These are phyloP conservation scores for Nymphalis io DNA, from an alignment of 1,140 invertebrate genomes.

Conservation along the genomic window DNA sequence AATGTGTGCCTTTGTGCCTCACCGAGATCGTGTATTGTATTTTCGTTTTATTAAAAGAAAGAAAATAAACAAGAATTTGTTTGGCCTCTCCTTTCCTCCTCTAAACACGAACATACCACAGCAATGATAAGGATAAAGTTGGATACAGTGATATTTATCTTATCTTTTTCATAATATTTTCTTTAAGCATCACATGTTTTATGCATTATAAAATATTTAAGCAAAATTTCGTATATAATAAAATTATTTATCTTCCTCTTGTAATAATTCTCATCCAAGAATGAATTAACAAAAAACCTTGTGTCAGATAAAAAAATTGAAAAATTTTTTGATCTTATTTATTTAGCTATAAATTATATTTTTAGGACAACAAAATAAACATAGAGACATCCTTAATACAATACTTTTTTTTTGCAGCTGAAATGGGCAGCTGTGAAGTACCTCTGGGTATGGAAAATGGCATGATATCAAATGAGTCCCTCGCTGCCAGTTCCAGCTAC, in stretches of 20 bases:
- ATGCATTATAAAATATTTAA: too few species aligned
- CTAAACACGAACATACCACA: neutral
- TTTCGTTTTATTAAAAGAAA: conserved; percentile 69
- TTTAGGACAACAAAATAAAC: too few species aligned
- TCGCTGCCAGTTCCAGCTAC: conserved; percentile 71
- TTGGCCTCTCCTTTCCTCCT: neutral
- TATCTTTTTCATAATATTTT: too few species aligned
- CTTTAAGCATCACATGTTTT: too few species aligned
- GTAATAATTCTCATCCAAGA: too few species aligned
- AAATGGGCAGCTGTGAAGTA: conserved; percentile 64
- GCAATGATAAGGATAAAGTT: neutral
- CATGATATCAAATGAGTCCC: conserved; percentile 69
- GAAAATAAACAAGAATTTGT: conserved; percentile 61
- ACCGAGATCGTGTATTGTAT: conserved; percentile 58
- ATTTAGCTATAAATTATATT: too few species aligned
- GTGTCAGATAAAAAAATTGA: too few species aligned
- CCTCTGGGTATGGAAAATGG: conserved; percentile 72
- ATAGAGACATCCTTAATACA: too few species aligned
- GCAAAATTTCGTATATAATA: too few species aligned
- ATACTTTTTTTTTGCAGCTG: conserved; percentile 52
- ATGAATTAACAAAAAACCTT: too few species aligned
- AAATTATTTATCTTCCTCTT: too few species aligned
- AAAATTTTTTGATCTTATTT: too few species aligned
- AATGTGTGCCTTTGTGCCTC: conserved; percentile 63
- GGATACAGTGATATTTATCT: neutral